These are phyloP conservation scores for Heteromormyrus szaboi DNA, from an alignment of 2,797 vertebrate genomes.

Conservation along the genomic window DNA sequence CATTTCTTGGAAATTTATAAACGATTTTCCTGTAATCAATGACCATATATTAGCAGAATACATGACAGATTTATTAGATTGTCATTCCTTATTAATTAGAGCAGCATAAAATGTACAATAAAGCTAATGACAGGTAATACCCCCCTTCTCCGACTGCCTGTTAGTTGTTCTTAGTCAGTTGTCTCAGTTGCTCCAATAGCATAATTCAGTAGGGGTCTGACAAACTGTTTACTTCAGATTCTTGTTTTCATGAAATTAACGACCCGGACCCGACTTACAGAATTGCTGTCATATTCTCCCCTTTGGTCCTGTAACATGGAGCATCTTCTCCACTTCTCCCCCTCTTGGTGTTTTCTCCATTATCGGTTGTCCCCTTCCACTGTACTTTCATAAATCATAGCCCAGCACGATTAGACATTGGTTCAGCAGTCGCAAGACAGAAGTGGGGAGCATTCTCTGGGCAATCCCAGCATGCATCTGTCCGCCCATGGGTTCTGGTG, in stretches of 20 bases:
- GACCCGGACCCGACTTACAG: background rate
- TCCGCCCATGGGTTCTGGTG: background rate
- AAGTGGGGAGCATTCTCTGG: constrained; percentile 11
- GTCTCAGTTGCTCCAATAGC: constrained; percentile 35
- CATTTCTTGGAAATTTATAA: background rate
- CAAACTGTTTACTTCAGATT: constrained; percentile 51
- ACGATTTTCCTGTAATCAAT: background rate
- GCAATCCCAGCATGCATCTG: constrained; percentile 9
- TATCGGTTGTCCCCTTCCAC: background rate
- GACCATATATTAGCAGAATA: background rate
- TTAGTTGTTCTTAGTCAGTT: background rate
- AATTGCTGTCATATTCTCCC: background rate
- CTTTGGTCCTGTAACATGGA: background rate
- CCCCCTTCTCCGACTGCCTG: background rate
- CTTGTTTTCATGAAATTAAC: constrained; percentile 54
- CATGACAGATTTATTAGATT: background rate
- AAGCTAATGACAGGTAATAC: background rate
- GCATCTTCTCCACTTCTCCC: constrained; percentile 30
- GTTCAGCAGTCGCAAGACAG: constrained; percentile 4
- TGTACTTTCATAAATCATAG: background rate
- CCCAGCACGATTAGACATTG: background rate
- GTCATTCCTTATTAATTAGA: background rate
- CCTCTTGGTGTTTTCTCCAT: constrained; percentile 15
- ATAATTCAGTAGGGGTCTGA: constrained; percentile 43
- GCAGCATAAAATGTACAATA: background rate